These are phyloP conservation scores for Heterotis niloticus DNA, from an alignment of 2,113 vertebrate genomes.

Conservation along the genomic window DNA sequence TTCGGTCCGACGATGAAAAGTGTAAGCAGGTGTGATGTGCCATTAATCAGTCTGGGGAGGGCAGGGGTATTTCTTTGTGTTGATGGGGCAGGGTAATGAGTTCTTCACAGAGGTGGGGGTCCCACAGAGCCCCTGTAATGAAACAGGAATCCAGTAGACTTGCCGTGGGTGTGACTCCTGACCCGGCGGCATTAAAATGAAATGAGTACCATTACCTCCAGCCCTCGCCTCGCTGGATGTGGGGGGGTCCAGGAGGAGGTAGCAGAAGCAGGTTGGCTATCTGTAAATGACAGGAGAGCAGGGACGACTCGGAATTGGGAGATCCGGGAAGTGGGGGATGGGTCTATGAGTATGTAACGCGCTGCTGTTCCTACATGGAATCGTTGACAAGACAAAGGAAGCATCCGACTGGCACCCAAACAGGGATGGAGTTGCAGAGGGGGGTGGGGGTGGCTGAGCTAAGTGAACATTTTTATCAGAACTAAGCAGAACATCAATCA, in stretches of 20 bases:
- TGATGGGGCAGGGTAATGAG: conserved; percentile 62
- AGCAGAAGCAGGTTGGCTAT: background rate
- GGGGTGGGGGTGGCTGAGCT: background rate
- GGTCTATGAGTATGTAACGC: background rate
- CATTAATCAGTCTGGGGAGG: conserved; percentile 54
- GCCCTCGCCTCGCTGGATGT: conserved; percentile 30
- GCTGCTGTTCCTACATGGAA: background rate
- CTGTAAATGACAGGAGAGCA: conserved; percentile 33
- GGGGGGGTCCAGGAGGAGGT: background rate
- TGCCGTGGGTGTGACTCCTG: conserved; percentile 61
- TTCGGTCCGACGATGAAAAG: conserved; percentile 32
- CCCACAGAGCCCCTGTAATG: conserved; percentile 72
- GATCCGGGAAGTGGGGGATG: background rate
- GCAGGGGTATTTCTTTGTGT: conserved; percentile 27
- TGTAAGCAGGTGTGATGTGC: conserved; percentile 43
- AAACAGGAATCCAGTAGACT: conserved; percentile 53
- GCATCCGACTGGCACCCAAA: background rate
- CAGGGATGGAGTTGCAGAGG: too few relatives aligned
- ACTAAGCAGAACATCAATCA: conserved; percentile 13
- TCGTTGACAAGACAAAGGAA: background rate
- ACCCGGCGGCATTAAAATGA: conserved; percentile 68
- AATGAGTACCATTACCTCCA: conserved; percentile 64
- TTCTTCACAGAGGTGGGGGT: conserved; percentile 65
- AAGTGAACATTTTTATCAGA: conserved; percentile 2
- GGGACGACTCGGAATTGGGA: conserved; percentile 10